Evolutionary conservation across 2,888 invertebrate species (phyloP), one percentile per base, ranked within the genome.

Genomic region (Belgica antarctica): DNA sequence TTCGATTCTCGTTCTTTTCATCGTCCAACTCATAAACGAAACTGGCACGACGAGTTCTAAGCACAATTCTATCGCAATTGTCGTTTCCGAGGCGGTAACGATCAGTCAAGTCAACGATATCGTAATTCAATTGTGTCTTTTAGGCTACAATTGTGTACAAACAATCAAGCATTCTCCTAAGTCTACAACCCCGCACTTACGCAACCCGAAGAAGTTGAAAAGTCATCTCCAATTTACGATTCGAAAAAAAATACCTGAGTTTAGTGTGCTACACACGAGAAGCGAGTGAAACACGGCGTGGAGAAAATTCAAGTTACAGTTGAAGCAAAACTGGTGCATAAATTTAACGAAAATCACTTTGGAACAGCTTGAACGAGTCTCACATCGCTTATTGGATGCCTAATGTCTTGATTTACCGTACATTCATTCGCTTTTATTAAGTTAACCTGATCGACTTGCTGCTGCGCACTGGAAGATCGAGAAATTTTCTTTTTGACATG

Each of bases 291-390:
- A 31, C 31, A 31, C 31, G 41, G 41, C 3, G n/a, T 10, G 41
- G 41, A 41, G 41, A 41, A 41, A 41, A 41, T 15, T n/a, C 10
- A 15, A 52, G 52, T 52, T 52, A 52, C 52, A 52, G 52, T 52
- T 52, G 52, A 52, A 52, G 17, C 4, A 19, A 52, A 52, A 52
- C 52, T 52, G 52, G 52, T 52, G 52, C 52, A 52, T 15, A 24
- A 22, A 22, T 19, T 19, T 8, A 52, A 24, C 52, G 12, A 22
- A 52, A 52, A 46, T n/a, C 7, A n/a, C 7, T 8, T 34, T 34
- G 7, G 4, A n/a, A n/a, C 46, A 46, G 5, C 3, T 46, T 15
- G 31, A 31, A 19, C 24, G 17, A 52, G 52, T 34, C 10, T 34
- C n/a, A n/a, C n/a, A n/a, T n/a, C 41, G 41, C 41, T 41, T n/a